Percentiles rank a stretch among this genome's conserved stretches.
Conservation (phyloP, 2,113 vertebrate species). For the Microtus richardsoni region DNA sequence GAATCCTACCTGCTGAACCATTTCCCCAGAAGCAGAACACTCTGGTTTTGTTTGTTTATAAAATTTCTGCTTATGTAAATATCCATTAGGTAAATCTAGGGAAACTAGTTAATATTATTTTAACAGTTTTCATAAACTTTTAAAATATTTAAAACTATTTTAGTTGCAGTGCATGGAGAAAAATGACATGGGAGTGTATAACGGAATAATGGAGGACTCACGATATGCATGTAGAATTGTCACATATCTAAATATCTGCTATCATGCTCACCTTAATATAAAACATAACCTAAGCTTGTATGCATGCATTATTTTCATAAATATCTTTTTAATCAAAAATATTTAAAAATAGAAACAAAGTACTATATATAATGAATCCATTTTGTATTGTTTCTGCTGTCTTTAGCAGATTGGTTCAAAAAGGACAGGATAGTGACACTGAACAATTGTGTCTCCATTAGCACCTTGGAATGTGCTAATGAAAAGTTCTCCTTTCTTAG, state of each 20-base stretch:
- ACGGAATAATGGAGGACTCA: background rate
- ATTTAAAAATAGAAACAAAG: background rate
- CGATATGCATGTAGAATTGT: background rate
- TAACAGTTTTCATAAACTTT: background rate
- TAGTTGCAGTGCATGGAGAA: background rate
- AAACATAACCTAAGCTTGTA: background rate
- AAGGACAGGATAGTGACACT: accelerated
- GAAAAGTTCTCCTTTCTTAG: background rate
- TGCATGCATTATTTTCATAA: background rate
- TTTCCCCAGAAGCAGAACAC: background rate
- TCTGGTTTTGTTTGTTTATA: background rate
- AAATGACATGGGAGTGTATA: background rate
- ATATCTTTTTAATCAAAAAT: background rate
- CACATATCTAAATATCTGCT: background rate
- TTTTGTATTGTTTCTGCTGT: background rate
- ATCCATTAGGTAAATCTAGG: background rate
- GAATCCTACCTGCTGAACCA: background rate
- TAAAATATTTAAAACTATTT: background rate
- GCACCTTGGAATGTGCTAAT: background rate
- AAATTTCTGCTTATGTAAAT: background rate
- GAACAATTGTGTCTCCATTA: background rate
- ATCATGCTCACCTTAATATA: background rate
- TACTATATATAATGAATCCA: no score
- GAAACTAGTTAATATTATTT: background rate
- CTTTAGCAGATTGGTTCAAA: background rate